phyloP scores from a whole-genome alignment of 2,113 vertebrate genomes.

The Sinocyclocheilus rhinocerous region DNA sequence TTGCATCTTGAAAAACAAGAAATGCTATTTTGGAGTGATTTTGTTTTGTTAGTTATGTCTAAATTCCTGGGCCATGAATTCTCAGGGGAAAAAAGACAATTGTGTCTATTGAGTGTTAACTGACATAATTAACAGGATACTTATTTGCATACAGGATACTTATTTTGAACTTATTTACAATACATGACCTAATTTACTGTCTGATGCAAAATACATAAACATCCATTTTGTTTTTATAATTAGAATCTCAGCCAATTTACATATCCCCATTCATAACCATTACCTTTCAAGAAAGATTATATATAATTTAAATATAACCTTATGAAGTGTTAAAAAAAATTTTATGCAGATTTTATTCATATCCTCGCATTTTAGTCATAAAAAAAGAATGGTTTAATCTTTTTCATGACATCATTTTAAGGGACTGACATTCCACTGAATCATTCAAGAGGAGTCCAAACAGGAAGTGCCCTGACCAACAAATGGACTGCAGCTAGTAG shows the following conservation, averaged over 20 bases:
- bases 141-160: background rate
- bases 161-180: background rate
- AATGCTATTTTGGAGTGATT: background rate
- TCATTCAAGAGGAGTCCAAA: slow-evolving; percentile 21
- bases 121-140: background rate
- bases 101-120: background rate
- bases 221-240: background rate
- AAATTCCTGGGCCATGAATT: background rate
- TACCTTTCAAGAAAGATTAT: background rate
- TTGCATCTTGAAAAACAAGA: background rate
- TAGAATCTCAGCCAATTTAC: background rate
- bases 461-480: background rate
- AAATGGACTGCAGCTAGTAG: slow-evolving; percentile 23
- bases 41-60: background rate
- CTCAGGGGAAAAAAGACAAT: background rate
- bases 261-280: background rate
- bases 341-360: background rate
- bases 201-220: background rate
- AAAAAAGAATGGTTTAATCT: background rate
- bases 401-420: too few species aligned
- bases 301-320: background rate
- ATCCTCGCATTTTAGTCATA: background rate
- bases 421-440: background rate
- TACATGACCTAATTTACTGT: background rate
- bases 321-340: too few species aligned